phyloP scores from a whole-genome alignment of 2,888 invertebrate species.

The Hirtodrosophila trivittata region DNA sequence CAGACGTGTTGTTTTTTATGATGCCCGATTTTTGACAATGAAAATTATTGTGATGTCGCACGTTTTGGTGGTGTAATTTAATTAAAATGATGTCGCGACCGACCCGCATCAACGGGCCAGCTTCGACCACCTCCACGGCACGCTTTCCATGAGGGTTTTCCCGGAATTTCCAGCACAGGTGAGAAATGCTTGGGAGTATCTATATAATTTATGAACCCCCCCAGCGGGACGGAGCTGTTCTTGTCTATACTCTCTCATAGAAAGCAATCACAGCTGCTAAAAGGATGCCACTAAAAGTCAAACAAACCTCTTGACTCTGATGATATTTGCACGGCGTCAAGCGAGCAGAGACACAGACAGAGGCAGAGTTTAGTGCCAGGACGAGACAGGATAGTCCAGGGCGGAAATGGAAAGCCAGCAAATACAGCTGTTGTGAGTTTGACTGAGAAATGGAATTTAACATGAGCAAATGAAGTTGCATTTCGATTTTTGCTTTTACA shows the following conservation, averaged over 20 bases:
- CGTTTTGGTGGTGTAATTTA: slow-evolving; percentile 78
- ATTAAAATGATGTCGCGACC: slow-evolving; percentile 74
- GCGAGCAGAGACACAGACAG: background rate
- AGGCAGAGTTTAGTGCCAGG: background rate
- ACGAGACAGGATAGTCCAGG: slow-evolving; percentile 14
- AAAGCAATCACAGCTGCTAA: slow-evolving; percentile 64
- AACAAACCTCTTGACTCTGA: slow-evolving; percentile 64
- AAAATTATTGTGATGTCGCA: slow-evolving; percentile 74
- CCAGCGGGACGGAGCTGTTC: too few species aligned
- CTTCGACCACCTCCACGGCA: slow-evolving; percentile 39
- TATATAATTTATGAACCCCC: slow-evolving; percentile 30
- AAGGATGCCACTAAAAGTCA: slow-evolving; percentile 57
- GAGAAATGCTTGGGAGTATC: slow-evolving; percentile 51
- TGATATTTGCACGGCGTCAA: slow-evolving; percentile 57
- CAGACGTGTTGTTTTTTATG: slow-evolving; percentile 77
- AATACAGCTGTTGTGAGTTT: slow-evolving; percentile 63
- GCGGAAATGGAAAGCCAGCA: slow-evolving; percentile 60
- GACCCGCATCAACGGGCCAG: slow-evolving; percentile 63
- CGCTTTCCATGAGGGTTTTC: slow-evolving; percentile 74
- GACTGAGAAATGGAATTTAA: slow-evolving; percentile 29
- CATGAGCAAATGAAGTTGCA: slow-evolving; percentile 46
- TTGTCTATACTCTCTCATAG: too few species aligned
- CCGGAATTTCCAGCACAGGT: slow-evolving; percentile 77
- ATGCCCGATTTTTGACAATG: slow-evolving; percentile 75
- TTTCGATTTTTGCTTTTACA: slow-evolving; percentile 15